Base-by-base conservation (phyloP, 2,113 vertebrate species). In the Hydropotes inermis region DNA sequence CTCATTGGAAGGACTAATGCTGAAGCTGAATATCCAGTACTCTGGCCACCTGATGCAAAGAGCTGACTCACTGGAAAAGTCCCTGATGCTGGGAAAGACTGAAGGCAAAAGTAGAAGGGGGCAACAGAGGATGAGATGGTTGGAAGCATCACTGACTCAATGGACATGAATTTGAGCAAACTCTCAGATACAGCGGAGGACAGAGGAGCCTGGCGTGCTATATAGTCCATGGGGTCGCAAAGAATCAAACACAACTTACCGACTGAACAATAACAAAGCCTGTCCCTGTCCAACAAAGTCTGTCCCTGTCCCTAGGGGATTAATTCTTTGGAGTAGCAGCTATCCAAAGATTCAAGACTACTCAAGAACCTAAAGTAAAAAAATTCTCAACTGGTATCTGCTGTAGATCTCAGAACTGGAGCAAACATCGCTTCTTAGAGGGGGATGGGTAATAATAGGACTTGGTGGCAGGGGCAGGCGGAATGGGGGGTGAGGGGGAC, bases 391-490 rank as follows among this genome's bases (percentile, higher is more conserved):
- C 55, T 52, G 52, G 43, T 17, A 14, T 54, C 52, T 55, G 33
- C 76, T 5, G 0, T 6, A 28, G 45, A 50, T 88, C 19, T 28
- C 6, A 16, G 36, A 79, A 70, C 2, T 87, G n/a, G 5, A 17
- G 6, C 12, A 30, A n/a, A 82, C 33, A 79, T 5, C 6, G 13
- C 2, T 10, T 64, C 58, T 43, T 30, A 23, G 52, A 28, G 25
- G 45, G 36, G 33, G 33, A 16, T 2, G 5, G 57, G 25, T 7
- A 50, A 50, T 50, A 14, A 50, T 3, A 23, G 36, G 30, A 50
- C 7, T 1, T 39, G 9, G 81, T 39, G 33, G 33, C 6, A 0
- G 43, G 25, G 50, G 7, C 0, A 21, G 43, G 27, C 2, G 3
- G 3, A 5, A 27, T 12, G 25, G 15, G 28, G 45, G 23, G n/a